Evolutionary conservation across 2,888 invertebrate species (phyloP).

Genomic region (Nomada lathburiana): DNA sequence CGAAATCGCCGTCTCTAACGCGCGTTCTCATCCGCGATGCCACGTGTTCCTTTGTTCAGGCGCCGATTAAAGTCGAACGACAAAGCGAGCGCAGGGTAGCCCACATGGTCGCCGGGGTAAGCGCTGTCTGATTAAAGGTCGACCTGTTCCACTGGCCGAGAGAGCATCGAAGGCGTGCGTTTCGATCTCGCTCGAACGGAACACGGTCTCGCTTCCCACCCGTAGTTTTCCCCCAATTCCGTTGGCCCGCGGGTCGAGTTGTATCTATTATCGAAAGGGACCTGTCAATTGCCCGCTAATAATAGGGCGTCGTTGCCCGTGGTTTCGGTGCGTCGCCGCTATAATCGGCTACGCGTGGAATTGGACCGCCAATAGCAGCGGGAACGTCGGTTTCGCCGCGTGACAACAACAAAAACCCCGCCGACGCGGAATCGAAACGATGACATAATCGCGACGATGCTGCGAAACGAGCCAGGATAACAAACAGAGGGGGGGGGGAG

Average conservation of each 20-base stretch:
- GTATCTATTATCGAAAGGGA: conserved; percentile 18
- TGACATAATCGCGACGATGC: neutral
- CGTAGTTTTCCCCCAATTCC: too few relatives aligned
- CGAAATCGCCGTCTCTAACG: too few relatives aligned
- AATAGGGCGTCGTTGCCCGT: conserved; percentile 11
- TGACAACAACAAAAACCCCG: neutral
- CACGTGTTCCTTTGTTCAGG: conserved; percentile 31
- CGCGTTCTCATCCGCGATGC: too few relatives aligned
- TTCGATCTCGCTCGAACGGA: neutral
- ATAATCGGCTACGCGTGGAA: conserved; percentile 13
- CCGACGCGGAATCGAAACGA: neutral
- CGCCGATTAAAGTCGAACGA: conserved; percentile 45
- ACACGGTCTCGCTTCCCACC: neutral
- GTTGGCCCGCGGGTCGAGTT: neutral
- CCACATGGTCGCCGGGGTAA: conserved; percentile 45
- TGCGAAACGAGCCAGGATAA: neutral
- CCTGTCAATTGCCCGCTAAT: conserved; percentile 33
- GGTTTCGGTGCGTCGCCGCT: neutral
- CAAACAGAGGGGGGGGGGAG: too few relatives aligned
- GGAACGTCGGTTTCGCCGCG: conserved; percentile 4
- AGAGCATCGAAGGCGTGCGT: neutral
- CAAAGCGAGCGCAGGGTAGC: conserved; percentile 62
- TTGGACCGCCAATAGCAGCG: conserved; percentile 47
- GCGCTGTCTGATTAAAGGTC: conserved; percentile 57
- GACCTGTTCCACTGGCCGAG: conserved; percentile 52